Conservation (phyloP, 2,888 invertebrate genomes). For the Strigamia transsilvanica region DNA sequence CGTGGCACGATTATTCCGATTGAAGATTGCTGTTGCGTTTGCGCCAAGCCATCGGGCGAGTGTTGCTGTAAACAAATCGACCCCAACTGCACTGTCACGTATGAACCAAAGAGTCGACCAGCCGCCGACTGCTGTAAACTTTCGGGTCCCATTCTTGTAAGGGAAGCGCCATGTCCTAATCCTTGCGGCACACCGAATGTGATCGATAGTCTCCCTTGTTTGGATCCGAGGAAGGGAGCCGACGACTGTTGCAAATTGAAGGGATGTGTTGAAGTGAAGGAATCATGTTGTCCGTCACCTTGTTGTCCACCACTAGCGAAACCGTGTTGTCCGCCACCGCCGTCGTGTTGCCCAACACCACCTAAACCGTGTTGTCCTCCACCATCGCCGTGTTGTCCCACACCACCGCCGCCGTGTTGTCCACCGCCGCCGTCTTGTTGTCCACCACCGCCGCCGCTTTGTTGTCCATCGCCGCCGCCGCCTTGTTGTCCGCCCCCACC, state of each 20-base stretch:
- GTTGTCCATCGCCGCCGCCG: too few species aligned
- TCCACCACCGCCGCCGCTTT: too few species aligned
- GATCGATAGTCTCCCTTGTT: not conserved
- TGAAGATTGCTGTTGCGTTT: not conserved
- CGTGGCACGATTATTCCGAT: not conserved
- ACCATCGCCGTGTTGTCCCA: too few species aligned
- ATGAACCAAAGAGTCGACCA: not conserved
- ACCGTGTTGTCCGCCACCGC: too few species aligned
- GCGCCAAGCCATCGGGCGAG: not conserved
- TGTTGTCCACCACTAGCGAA: not conserved
- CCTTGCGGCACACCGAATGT: not conserved
- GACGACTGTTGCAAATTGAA: not conserved
- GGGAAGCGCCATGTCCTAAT: not conserved
- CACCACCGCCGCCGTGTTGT: too few species aligned
- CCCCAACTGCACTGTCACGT: not conserved
- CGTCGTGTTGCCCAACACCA: too few species aligned
- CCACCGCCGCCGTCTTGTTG: too few species aligned
- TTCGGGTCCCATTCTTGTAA: not conserved
- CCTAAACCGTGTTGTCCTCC: too few species aligned
- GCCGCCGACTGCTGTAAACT: not conserved
- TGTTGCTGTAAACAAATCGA: constrained; percentile 1
- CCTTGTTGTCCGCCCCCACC: too few species aligned
- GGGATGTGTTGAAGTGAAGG: not conserved
- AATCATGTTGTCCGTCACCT: not conserved
- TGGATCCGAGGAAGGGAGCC: not conserved